Base-by-base conservation (phyloP, 2,888 invertebrate genomes). In the Rotaria magnacalcarata region DNA sequence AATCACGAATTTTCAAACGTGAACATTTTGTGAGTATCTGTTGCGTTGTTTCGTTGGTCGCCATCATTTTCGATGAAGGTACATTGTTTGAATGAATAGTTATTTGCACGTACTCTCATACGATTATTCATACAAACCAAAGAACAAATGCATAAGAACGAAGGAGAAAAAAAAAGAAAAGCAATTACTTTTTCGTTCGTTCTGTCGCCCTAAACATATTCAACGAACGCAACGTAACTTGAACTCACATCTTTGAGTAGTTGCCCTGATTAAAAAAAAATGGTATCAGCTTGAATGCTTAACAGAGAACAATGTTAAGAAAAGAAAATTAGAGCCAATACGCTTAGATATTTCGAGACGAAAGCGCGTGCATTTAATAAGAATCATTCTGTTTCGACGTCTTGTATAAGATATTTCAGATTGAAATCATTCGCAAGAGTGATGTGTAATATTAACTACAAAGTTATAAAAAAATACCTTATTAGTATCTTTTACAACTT, bases 1-100 rank as follows among this genome's bases (percentile, higher is more conserved):
- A 80, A 80, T 80, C 80, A n/a, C 80, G 80, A 24, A n/a, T 43
- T 80, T 80, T 80, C 21, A 80, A 80, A 47, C 14, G 80, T 47
- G n/a, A 80, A 80, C 47, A 80, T 80, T 47, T 80, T 5, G 7
- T 80, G 2, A 80, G n/a, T 43, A 80, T 80, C 10, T 80, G 47
- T 14, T 67, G 67, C 34, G 7, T 41, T 67, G 67, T 34, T 67
- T 67, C 67, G 19, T 67, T 24, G 16, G 14, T 67, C 67, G 34
- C 67, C 67, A 67, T 67, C 34, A 67, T 41, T 34, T 19, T 34
- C 50, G 34, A 50, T 34, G 19, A 19, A 10, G 27, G 67, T 67
- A 27, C 27, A 27, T 34, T 34, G 67, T 67, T 41, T 34, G 34
- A 67, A 67, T 67, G 67, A 34, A 67, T 67, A 67, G 16, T 67